Evolutionary conservation across 1,140 invertebrate genomes (phyloP).

Genomic region (Laupala kohalensis): DNA sequence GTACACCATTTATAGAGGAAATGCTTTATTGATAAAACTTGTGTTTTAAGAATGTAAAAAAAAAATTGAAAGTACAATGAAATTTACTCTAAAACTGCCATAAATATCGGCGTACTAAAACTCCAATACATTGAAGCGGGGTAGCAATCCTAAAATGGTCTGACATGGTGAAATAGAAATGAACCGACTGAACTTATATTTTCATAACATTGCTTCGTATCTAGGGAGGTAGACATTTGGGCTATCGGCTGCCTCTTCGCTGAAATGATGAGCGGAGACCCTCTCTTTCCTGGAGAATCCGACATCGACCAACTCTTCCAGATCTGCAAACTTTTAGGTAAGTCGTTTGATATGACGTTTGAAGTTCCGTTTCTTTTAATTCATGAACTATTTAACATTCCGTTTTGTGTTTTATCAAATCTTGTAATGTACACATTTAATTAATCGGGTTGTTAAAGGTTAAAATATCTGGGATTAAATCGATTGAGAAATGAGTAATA

Average conservation of each 20-base stretch:
- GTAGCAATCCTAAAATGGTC: too few relatives aligned
- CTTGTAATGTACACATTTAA: neutral
- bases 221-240: slow-evolving; percentile 76
- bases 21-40: too few relatives aligned
- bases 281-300: slow-evolving; percentile 76
- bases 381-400: neutral
- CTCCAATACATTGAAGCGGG: too few relatives aligned
- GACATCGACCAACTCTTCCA: slow-evolving; percentile 83
- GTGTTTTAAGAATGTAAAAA: too few relatives aligned
- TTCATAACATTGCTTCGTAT: too few relatives aligned
- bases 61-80: too few relatives aligned
- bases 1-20: too few relatives aligned
- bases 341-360: slow-evolving; percentile 28
- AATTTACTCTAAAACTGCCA: too few relatives aligned
- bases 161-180: too few relatives aligned
- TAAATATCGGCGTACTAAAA: too few relatives aligned
- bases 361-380: slow-evolving; percentile 3
- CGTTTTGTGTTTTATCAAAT: neutral
- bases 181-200: too few relatives aligned
- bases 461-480: neutral
- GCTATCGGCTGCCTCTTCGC: slow-evolving; percentile 74
- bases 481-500: neutral
- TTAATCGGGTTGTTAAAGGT: neutral
- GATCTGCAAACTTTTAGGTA: slow-evolving; percentile 60
- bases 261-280: slow-evolving; percentile 74